Evolutionary conservation across 30 jellyfish, hydroid and myxozoan genomes (phyloP).

Genomic region (Sanderia malayensis): DNA sequence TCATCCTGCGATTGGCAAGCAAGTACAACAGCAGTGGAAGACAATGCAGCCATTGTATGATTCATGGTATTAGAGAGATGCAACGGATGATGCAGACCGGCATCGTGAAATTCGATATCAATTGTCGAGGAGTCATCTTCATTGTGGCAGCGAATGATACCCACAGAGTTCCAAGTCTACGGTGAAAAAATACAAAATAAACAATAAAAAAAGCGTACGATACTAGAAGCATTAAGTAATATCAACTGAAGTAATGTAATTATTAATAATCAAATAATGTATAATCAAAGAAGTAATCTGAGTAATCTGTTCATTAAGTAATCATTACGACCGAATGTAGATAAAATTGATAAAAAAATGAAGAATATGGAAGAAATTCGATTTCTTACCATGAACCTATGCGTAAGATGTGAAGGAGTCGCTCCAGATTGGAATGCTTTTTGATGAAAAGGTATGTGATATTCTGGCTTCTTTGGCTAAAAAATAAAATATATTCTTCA

Average conservation of each 20-base stretch:
- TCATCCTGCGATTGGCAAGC: constrained; percentile 85
- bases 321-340: too few relatives aligned
- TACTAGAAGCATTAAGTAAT: too few relatives aligned
- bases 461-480: constrained; percentile 57
- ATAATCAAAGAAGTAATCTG: too few relatives aligned
- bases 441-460: constrained; percentile 22
- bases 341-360: too few relatives aligned
- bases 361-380: too few relatives aligned
- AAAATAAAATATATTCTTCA: too few relatives aligned
- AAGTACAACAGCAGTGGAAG: constrained; percentile 70
- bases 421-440: constrained; percentile 91
- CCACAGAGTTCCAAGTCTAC: constrained; percentile 88
- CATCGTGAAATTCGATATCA: constrained; percentile 86
- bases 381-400: constrained; percentile 72
- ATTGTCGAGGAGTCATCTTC: constrained; percentile 85
- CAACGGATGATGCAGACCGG: constrained; percentile 83
- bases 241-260: too few relatives aligned
- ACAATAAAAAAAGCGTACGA: too few relatives aligned
- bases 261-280: too few relatives aligned
- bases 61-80: constrained; percentile 69
- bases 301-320: too few relatives aligned
- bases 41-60: constrained; percentile 81
- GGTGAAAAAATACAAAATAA: too few relatives aligned
- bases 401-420: constrained; percentile 85
- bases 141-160: constrained; percentile 82